phyloP scores from a whole-genome alignment of 2,113 vertebrate species.

The Eclectus roratus region DNA sequence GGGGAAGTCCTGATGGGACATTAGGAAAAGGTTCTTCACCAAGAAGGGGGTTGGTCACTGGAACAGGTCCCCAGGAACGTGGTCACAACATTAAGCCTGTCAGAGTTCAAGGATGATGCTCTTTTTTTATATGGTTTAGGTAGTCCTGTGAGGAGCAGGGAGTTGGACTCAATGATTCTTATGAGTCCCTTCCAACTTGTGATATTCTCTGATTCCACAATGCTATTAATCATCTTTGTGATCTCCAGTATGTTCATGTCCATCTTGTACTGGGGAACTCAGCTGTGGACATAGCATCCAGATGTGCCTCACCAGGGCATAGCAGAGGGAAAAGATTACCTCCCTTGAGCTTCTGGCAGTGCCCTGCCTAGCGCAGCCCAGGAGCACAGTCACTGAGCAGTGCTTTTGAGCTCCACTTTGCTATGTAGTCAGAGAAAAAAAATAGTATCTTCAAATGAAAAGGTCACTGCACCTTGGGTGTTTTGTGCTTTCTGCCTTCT shows the following conservation, averaged over 20 bases:
- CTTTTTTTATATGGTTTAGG: neutral
- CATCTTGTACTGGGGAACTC: neutral
- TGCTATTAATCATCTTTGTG: neutral
- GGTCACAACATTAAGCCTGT: neutral
- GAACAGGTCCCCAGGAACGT: neutral
- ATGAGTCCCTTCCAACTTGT: neutral
- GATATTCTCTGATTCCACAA: neutral
- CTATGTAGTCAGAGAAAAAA: neutral
- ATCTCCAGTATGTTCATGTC: neutral
- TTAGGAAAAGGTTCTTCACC: neutral
- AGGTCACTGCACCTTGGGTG: neutral
- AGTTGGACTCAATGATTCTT: neutral
- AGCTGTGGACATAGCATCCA: neutral
- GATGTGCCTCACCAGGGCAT: neutral
- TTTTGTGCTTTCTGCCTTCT: neutral
- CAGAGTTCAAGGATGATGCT: neutral
- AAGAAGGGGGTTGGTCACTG: neutral
- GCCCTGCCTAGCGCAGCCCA: neutral
- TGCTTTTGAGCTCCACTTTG: neutral
- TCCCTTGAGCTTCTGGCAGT: neutral
- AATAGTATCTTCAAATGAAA: neutral
- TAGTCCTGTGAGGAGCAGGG: neutral
- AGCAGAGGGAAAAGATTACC: neutral
- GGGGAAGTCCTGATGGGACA: neutral
- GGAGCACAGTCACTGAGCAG: neutral